Evolutionary conservation across 2,113 vertebrate genomes (phyloP).

Genomic region (Nibea albiflora): DNA sequence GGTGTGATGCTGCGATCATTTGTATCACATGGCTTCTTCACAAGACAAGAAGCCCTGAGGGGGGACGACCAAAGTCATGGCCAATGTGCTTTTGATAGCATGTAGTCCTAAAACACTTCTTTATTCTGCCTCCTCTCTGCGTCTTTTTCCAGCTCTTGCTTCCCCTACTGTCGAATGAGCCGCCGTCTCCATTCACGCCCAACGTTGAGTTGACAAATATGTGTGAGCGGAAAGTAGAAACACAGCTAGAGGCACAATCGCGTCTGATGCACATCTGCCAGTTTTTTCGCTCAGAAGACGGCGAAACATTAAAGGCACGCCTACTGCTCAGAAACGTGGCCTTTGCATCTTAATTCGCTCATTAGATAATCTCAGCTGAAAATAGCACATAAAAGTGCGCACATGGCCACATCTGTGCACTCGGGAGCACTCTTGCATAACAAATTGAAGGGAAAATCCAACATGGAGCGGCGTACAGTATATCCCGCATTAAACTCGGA

Average conservation of each 20-base stretch:
- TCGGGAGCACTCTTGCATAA: constrained; percentile 45
- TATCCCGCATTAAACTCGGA: constrained; percentile 2
- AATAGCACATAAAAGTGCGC: constrained; percentile 43
- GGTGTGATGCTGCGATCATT: constrained; percentile 40
- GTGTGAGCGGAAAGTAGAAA: constrained; percentile 50
- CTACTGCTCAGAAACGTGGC: constrained; percentile 22
- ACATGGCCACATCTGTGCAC: constrained; percentile 32
- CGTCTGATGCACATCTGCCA: constrained; percentile 52
- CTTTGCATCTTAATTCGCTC: constrained; percentile 54
- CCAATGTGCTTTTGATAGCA: constrained; percentile 31
- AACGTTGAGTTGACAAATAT: constrained; percentile 22
- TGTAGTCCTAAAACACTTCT: neutral
- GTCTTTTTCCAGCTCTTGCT: neutral
- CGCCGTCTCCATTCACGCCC: constrained; percentile 1
- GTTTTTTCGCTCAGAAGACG: neutral
- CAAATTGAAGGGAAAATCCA: constrained; percentile 40
- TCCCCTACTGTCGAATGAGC: neutral
- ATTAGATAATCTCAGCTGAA: constrained; percentile 55
- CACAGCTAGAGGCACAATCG: constrained; percentile 40
- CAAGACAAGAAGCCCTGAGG: constrained; percentile 7
- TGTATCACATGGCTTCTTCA: constrained; percentile 53
- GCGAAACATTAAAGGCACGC: constrained; percentile 12
- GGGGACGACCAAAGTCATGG: constrained; percentile 36
- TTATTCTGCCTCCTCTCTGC: neutral
- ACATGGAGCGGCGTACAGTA: constrained; percentile 11